Evolutionary conservation across 2,113 vertebrate species (phyloP).

Genomic region (Sus scrofa): DNA sequence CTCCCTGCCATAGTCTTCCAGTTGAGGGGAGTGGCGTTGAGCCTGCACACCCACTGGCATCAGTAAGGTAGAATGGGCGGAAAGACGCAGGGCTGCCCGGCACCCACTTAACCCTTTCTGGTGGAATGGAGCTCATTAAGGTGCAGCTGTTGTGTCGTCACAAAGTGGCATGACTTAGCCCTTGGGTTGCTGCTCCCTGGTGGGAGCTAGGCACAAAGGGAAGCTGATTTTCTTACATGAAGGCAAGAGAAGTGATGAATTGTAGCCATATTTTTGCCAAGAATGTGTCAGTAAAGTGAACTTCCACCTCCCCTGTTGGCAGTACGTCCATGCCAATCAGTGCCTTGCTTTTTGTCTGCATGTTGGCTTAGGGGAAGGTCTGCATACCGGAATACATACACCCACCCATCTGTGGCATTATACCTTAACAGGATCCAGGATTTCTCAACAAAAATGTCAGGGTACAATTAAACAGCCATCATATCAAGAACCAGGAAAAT

Average conservation of each 20-base stretch:
- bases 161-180: background rate
- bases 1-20: too few species aligned
- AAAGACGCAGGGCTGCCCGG: background rate
- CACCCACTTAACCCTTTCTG: fast-evolving
- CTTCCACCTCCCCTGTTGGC: too few species aligned
- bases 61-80: background rate
- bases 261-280: background rate
- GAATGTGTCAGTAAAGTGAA: background rate
- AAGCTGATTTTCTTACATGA: background rate
- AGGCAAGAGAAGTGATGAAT: background rate
- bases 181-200: background rate
- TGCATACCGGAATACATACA: background rate
- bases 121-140: background rate
- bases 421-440: background rate
- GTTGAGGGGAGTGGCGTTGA: too few species aligned
- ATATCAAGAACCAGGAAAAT: background rate
- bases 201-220: background rate
- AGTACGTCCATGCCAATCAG: background rate
- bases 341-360: background rate
- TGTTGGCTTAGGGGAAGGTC: background rate
- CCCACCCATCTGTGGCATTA: background rate
- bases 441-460: background rate
- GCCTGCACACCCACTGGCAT: background rate
- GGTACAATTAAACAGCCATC: background rate
- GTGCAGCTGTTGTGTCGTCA: too few species aligned